Evolutionary conservation across 2,888 invertebrate genomes (phyloP).

Genomic region (Troilus luridus): DNA sequence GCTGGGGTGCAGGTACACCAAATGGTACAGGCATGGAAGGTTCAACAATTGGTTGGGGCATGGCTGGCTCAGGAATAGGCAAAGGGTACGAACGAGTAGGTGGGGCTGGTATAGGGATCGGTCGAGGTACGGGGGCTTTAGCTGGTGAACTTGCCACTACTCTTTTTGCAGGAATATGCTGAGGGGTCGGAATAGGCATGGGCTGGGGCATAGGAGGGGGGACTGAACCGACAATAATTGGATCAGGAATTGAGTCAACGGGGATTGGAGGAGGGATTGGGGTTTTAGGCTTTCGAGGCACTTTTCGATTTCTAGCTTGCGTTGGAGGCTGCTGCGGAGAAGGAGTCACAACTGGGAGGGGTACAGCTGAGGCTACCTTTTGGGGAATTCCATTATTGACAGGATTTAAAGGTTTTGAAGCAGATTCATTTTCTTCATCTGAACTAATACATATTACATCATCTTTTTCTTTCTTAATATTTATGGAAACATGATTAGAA

Average conservation of each 20-base stretch:
- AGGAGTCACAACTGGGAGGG: not conserved
- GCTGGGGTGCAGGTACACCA: not conserved
- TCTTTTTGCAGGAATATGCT: not conserved
- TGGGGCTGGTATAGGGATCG: slow-evolving; percentile 42
- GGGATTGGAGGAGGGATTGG: slow-evolving; percentile 27
- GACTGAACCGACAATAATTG: not conserved
- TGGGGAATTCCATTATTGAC: slow-evolving; percentile 48
- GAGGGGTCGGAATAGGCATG: slow-evolving; percentile 24
- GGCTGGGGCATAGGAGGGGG: slow-evolving; percentile 39
- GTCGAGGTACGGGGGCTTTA: slow-evolving; percentile 49
- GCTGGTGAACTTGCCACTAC: not conserved
- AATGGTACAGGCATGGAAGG: slow-evolving; percentile 48
- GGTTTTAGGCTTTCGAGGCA: not conserved
- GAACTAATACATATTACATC: slow-evolving; percentile 60
- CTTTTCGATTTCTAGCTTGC: not conserved
- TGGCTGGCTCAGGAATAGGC: slow-evolving; percentile 55
- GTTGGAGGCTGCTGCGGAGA: slow-evolving; percentile 42
- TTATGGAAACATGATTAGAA: not conserved
- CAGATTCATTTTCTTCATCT: slow-evolving; percentile 59
- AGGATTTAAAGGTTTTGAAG: slow-evolving; percentile 9
- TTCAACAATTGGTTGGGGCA: slow-evolving; percentile 54
- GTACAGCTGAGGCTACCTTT: not conserved
- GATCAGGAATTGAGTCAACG: not conserved
- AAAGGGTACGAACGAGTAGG: slow-evolving; percentile 27
- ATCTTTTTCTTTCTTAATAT: slow-evolving; percentile 58